Conservation (phyloP, 2,888 invertebrate species). For the Zaprionus obscuricornis region DNA sequence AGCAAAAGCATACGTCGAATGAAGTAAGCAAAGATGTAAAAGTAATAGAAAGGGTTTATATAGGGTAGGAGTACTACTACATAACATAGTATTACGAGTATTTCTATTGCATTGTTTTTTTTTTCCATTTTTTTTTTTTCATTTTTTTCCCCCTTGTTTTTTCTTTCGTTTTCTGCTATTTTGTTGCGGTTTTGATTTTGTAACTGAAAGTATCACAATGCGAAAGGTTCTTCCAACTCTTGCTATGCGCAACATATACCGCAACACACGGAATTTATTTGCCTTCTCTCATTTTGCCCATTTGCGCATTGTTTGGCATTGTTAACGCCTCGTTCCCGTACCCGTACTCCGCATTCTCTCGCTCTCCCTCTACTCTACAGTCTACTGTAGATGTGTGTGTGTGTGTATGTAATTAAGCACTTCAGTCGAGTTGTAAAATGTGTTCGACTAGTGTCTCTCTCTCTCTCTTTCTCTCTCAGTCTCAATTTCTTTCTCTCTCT, state of each 20-base stretch:
- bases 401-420: constrained; percentile 68
- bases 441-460: constrained; percentile 58
- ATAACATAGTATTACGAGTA: no score
- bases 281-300: constrained; percentile 39
- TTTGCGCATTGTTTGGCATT: constrained; percentile 52
- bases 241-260: constrained; percentile 31
- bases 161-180: background rate
- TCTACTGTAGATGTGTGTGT: constrained; percentile 2
- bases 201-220: constrained; percentile 25
- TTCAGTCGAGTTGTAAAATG: constrained; percentile 77
- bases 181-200: constrained; percentile 50
- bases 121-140: background rate
- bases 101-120: background rate
- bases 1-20: constrained; percentile 12
- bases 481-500: background rate
- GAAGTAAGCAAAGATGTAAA: background rate
- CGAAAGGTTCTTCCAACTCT: background rate
- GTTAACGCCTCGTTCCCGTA: constrained; percentile 30
- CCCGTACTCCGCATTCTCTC: background rate
- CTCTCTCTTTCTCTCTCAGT: constrained; percentile 1
- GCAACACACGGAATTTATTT: constrained; percentile 51
- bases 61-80: no score
- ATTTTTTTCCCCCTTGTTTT: background rate
- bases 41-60: background rate
- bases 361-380: no score